A percentile compares a stretch with the other conserved stretches of the same genome.
Evolutionary conservation across 2,888 invertebrate species (phyloP).

Genomic region (Margaritifera margaritifera): DNA sequence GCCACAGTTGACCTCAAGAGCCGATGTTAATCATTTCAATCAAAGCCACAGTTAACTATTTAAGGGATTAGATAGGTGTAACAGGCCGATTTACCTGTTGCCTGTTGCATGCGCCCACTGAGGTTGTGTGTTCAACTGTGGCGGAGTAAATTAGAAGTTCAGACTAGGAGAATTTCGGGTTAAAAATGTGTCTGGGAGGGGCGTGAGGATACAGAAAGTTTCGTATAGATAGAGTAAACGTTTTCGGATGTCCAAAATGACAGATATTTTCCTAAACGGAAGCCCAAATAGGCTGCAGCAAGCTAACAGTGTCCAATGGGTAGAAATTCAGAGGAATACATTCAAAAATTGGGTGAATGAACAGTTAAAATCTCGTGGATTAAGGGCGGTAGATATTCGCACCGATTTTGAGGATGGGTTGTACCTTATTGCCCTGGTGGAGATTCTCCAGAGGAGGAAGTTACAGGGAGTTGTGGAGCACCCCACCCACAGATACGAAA

Average conservation of each 20-base stretch:
- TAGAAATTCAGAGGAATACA: conserved; percentile 79
- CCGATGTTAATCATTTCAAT: no score
- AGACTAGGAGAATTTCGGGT: no score
- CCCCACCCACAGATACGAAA: conserved; percentile 96
- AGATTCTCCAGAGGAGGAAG: conserved; percentile 86
- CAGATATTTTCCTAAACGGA: conserved; percentile 15
- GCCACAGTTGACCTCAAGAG: no score
- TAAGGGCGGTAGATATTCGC: conserved; percentile 85
- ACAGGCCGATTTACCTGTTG: no score
- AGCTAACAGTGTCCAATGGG: conserved; percentile 87
- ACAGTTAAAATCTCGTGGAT: conserved; percentile 66
- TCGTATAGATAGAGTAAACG: no score
- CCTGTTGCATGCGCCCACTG: no score
- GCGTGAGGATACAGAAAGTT: no score
- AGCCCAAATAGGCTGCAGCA: conserved; percentile 83
- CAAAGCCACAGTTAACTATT: no score
- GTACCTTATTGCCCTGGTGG: conserved; percentile 91
- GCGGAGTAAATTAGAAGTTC: no score
- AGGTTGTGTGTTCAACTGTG: no score
- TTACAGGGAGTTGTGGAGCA: conserved; percentile 77
- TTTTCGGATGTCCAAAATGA: conserved; percentile 5
- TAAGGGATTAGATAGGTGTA: no score
- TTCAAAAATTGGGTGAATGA: conserved; percentile 98
- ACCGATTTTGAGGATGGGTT: conserved; percentile 94
- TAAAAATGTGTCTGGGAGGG: no score